phyloP scores from a whole-genome alignment of 1,140 invertebrate genomes.

The Diachasmimorpha longicaudata region DNA sequence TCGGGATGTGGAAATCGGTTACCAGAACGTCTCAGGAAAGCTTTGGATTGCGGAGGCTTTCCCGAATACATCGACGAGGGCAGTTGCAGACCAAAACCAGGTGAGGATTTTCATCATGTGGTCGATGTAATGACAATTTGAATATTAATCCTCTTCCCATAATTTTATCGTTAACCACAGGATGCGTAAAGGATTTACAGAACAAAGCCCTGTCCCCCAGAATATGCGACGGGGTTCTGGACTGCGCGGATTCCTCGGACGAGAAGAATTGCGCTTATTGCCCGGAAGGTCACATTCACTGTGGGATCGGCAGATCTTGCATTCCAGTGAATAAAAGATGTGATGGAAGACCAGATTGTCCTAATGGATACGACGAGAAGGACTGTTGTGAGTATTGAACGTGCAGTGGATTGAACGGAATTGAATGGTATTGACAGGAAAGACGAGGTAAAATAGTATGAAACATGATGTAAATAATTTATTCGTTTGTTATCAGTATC shows the following conservation, averaged over 20 bases:
- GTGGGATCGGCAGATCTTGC: constrained; percentile 77
- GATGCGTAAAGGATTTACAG: constrained; percentile 75
- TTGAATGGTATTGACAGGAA: no score
- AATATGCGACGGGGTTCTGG: constrained; percentile 84
- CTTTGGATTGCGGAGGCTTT: constrained; percentile 81
- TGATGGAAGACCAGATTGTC: constrained; percentile 82
- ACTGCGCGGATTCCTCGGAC: constrained; percentile 84
- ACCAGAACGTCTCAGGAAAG: constrained; percentile 71
- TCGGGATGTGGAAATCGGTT: constrained; percentile 79
- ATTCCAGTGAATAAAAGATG: constrained; percentile 75
- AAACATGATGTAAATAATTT: background rate
- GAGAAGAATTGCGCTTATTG: constrained; percentile 82
- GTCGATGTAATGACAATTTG: no score
- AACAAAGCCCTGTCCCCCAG: constrained; percentile 74
- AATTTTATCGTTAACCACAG: constrained; percentile 48
- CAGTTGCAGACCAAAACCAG: constrained; percentile 77
- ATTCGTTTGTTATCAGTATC: constrained; percentile 66
- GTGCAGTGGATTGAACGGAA: background rate
- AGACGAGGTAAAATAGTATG: no score
- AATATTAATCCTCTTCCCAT: background rate
- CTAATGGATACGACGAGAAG: constrained; percentile 84
- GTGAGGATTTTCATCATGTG: constrained; percentile 51
- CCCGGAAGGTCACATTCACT: constrained; percentile 72
- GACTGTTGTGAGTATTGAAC: constrained; percentile 75
- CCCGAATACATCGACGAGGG: constrained; percentile 77